A percentile compares a stretch with the other conserved stretches of the same genome.
Evolutionary conservation across 2,113 vertebrate genomes (phyloP).

Genomic region (Vicugna pacos): DNA sequence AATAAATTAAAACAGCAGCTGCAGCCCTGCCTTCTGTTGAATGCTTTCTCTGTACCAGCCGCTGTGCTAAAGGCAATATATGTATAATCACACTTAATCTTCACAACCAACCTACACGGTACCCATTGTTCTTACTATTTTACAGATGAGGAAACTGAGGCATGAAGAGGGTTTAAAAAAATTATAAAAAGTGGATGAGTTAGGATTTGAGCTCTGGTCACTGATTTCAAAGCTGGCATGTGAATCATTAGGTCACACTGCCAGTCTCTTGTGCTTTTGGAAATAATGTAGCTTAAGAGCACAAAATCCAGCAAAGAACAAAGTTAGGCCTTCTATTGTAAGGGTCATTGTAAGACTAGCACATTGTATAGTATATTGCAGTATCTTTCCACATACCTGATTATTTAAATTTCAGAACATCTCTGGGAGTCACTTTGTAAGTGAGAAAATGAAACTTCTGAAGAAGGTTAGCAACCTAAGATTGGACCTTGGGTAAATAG

Average conservation of each 20-base stretch:
- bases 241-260: not conserved
- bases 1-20: not conserved
- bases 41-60: not conserved
- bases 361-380: not conserved
- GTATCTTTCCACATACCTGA: not conserved
- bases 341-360: not conserved
- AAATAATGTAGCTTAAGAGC: not conserved
- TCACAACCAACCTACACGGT: not conserved
- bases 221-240: not conserved
- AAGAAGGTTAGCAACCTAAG: not conserved
- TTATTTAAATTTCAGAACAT: not conserved
- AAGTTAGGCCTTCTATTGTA: not conserved
- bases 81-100: not conserved
- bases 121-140: not conserved
- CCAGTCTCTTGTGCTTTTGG: not conserved
- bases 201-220: not conserved
- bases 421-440: not conserved
- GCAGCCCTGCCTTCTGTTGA: not conserved
- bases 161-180: not conserved
- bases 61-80: not conserved
- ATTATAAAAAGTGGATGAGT: not conserved
- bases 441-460: constrained; percentile 11
- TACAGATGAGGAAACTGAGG: not conserved
- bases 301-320: not conserved
- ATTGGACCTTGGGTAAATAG: not conserved